A percentile compares a stretch with the other conserved stretches of the same genome.
phyloP scores from a whole-genome alignment of 2,113 vertebrate genomes.

The Chionis minor region DNA sequence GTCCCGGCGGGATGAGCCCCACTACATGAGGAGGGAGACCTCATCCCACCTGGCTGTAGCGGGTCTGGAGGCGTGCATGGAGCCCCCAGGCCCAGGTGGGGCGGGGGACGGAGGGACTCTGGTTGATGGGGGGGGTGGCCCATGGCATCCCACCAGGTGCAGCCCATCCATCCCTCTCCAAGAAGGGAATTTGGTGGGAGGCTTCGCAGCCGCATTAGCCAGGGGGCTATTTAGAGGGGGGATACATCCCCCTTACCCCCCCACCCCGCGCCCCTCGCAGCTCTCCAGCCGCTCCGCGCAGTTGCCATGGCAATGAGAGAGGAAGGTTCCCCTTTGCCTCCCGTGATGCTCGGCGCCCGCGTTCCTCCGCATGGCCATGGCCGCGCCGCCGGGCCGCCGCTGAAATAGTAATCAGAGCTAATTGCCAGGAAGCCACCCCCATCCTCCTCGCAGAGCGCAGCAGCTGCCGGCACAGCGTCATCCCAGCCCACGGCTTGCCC shows the following conservation, averaged over 20 bases:
- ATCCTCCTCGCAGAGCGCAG: rapidly evolving
- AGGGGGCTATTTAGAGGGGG: background rate
- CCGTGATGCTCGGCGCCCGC: background rate
- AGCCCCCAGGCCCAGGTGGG: rapidly evolving
- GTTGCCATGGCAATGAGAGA: slow-evolving; percentile 51
- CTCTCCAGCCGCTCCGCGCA: background rate
- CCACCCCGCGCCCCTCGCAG: background rate
- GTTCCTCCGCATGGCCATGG: background rate
- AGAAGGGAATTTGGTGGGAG: background rate
- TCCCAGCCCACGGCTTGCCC: background rate
- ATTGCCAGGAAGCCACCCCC: background rate
- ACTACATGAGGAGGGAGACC: background rate
- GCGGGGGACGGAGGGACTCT: rapidly evolving
- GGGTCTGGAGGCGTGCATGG: rapidly evolving
- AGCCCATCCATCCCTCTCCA: background rate
- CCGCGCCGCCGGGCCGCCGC: background rate
- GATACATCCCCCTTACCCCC: background rate
- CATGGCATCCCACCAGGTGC: background rate
- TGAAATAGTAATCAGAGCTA: background rate
- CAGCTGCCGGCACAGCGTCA: rapidly evolving
- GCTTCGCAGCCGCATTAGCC: background rate
- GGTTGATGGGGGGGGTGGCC: too few species aligned
- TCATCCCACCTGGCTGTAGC: background rate
- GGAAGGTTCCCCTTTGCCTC: background rate
- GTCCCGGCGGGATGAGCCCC: background rate